Percentiles rank a stretch among this genome's conserved stretches.
These are phyloP conservation scores for Pollachius pollachius DNA, from an alignment of 2,113 vertebrate genomes.

Conservation along the genomic window DNA sequence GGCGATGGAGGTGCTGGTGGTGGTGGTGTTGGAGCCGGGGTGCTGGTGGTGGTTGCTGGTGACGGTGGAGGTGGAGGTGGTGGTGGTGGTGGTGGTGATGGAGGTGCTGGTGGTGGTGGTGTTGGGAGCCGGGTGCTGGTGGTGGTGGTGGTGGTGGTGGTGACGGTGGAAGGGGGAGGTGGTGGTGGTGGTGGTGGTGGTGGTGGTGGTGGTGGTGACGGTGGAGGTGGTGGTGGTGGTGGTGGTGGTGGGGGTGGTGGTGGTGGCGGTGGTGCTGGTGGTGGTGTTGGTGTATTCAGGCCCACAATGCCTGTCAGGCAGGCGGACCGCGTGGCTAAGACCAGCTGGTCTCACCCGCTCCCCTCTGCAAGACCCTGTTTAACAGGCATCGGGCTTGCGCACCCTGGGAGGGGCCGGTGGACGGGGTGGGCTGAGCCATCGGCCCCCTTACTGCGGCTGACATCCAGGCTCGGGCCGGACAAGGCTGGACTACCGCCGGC, in stretches of 20 bases:
- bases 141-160: no score
- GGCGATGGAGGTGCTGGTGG: no score
- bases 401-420: slow-evolving; percentile 31
- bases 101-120: no score
- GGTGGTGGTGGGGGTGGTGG: no score
- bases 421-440: slow-evolving; percentile 39
- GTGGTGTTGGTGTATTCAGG: slow-evolving; percentile 53
- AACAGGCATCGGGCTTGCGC: slow-evolving; percentile 57
- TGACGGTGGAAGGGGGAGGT: no score
- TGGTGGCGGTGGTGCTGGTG: no score
- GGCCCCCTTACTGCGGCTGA: slow-evolving; percentile 43
- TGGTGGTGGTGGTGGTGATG: no score
- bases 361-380: slow-evolving; percentile 50
- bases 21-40: not conserved
- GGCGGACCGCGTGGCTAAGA: slow-evolving; percentile 48
- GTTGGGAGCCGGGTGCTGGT: not conserved
- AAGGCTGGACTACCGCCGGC: slow-evolving; percentile 35
- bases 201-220: no score
- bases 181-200: no score
- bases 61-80: no score
- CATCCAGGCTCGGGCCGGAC: slow-evolving; percentile 37
- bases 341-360: slow-evolving; percentile 29
- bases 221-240: no score
- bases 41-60: slow-evolving; percentile 30
- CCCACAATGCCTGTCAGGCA: slow-evolving; percentile 46